Evolutionary conservation across 2,113 vertebrate genomes (phyloP).

Genomic region (Paraplagusia blochii): DNA sequence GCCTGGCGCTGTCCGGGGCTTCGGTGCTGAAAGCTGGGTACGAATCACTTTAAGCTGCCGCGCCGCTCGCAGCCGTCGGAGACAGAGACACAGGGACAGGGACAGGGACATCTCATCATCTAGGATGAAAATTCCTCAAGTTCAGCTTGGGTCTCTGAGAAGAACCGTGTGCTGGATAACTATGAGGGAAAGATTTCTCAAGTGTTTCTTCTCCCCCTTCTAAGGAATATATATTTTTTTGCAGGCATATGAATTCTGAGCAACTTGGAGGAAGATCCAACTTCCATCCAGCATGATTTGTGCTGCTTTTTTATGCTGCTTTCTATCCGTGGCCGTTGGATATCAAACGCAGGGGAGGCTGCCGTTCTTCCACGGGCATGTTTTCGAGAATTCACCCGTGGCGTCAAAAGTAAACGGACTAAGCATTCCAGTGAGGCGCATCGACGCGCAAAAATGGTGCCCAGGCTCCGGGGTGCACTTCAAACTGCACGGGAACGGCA

Average conservation of each 20-base stretch:
- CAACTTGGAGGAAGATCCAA: constrained; percentile 50
- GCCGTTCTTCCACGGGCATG: constrained; percentile 80
- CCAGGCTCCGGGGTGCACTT: constrained; percentile 74
- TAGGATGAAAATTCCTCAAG: constrained; percentile 50
- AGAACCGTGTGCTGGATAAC: constrained; percentile 38
- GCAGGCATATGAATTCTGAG: constrained; percentile 15
- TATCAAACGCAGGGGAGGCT: constrained; percentile 55
- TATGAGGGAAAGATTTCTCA: constrained; percentile 35
- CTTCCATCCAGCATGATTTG: constrained; percentile 71
- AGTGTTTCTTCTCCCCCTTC: constrained; percentile 36
- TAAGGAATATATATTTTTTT: constrained; percentile 29
- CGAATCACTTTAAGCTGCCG: constrained; percentile 36
- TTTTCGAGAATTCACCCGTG: constrained; percentile 83
- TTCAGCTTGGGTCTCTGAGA: constrained; percentile 36
- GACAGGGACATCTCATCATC: neutral
- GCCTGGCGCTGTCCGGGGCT: constrained; percentile 75
- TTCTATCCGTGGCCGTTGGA: constrained; percentile 62
- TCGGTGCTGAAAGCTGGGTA: constrained; percentile 63
- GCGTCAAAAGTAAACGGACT: constrained; percentile 83
- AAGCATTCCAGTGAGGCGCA: constrained; percentile 78
- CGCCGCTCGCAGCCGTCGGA: constrained; percentile 58
- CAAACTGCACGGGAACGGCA: constrained; percentile 79
- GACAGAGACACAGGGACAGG: constrained; percentile 20
- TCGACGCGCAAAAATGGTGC: constrained; percentile 81
- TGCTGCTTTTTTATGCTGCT: constrained; percentile 64